Percentiles rank a stretch among this genome's conserved stretches.
Evolutionary conservation across 2,113 vertebrate genomes (phyloP).

Genomic region (Pseudorhombus dupliciocellatus): DNA sequence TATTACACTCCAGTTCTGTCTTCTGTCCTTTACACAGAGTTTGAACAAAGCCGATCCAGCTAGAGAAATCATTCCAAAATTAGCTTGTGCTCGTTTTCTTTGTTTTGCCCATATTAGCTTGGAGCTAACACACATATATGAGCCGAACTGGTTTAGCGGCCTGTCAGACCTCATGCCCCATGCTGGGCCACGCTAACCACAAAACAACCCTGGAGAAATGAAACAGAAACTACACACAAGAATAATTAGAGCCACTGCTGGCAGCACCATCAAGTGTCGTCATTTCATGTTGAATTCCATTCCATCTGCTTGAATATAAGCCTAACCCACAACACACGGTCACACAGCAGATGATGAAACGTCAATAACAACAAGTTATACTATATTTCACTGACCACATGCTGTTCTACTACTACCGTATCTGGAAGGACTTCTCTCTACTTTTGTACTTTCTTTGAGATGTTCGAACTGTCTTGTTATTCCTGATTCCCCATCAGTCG

Average conservation of each 20-base stretch:
- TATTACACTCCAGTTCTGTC: not conserved
- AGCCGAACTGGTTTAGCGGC: not conserved
- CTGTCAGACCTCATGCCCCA: not conserved
- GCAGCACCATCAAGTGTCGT: not conserved
- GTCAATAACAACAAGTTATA: no score
- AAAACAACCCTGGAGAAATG: not conserved
- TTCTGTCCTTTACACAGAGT: not conserved
- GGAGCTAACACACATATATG: no score
- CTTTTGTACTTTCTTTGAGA: not conserved
- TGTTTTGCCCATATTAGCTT: not conserved
- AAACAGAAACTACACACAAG: not conserved
- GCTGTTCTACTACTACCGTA: no score
- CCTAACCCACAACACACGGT: no score
- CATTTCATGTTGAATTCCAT: no score
- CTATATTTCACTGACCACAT: no score
- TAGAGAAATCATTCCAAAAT: not conserved
- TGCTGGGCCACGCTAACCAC: not conserved
- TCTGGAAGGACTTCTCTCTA: not conserved
- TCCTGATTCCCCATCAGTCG: no score
- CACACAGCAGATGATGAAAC: no score
- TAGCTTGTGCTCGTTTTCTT: not conserved
- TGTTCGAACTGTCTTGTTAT: not conserved
- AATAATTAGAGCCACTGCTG: not conserved
- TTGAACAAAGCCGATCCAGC: not conserved
- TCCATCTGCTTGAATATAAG: no score